These are phyloP conservation scores for Taurulus bubalis DNA, from an alignment of 2,113 vertebrate genomes.

Conservation along the genomic window DNA sequence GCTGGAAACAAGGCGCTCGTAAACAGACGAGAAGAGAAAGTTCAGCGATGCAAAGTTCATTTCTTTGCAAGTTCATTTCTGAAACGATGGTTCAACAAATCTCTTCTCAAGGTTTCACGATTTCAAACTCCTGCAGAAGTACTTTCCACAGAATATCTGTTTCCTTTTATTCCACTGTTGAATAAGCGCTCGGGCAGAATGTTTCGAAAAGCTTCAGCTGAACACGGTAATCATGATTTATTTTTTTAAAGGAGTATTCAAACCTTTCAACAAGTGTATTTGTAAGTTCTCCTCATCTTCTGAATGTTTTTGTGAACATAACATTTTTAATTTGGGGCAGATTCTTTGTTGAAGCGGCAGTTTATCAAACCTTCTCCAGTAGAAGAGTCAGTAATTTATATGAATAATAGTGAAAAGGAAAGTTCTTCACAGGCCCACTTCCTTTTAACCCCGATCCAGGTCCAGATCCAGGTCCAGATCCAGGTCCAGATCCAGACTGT, in stretches of 20 bases:
- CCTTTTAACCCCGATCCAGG: not conserved
- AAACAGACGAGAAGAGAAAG: not conserved
- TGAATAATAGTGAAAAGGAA: not conserved
- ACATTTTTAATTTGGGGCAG: not conserved
- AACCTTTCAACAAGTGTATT: not conserved
- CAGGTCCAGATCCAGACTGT: not conserved
- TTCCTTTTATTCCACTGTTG: not conserved
- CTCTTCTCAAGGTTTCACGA: not conserved
- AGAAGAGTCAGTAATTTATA: not conserved
- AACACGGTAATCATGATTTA: not conserved
- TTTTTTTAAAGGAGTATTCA: not conserved
- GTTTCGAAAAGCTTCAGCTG: not conserved
- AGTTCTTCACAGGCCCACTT: not conserved
- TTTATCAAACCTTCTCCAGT: not conserved
- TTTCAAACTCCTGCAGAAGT: not conserved
- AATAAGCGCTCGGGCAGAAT: fast-evolving
- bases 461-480: not conserved
- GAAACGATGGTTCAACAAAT: not conserved
- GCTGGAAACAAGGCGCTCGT: not conserved
- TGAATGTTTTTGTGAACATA: not conserved
- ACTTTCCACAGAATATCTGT: not conserved
- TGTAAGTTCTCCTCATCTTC: too few relatives aligned
- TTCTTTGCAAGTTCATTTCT: not conserved
- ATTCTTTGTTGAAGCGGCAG: not conserved
- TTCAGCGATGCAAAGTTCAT: not conserved